Evolutionary conservation across 2,888 invertebrate genomes (phyloP), one percentile per base, ranked within the genome.

Genomic region (Pandemis heparana): DNA sequence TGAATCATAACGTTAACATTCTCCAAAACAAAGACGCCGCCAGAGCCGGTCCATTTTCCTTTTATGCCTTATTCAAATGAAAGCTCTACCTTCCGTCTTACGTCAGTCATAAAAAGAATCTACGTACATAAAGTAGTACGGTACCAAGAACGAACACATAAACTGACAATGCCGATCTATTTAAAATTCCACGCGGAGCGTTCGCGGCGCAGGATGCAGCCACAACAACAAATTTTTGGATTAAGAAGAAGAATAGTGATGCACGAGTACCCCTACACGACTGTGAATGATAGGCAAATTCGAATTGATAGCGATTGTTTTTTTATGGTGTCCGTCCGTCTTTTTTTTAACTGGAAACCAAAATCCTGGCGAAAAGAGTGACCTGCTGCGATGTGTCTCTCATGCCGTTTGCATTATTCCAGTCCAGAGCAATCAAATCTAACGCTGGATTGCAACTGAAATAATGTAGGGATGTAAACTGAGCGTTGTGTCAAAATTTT

Each of bases 31-130:
- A 70, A 74, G 73, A 69, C 69, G 72, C 59, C 67, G 70, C 16
- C 39, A 46, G 59, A 72, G 65, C 68, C 71, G 77, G 79, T 75
- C 77, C 79, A 77, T 82, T 82, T 80, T 77, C 79, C 78, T 83
- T 85, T 85, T 86, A 88, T 85, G 83, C 82, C 78, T 84, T 87
- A 88, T 88, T 88, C 86, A 88, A 88, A 88, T 87, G 82, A 81
- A 82, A 79, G 78, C 81, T 80, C 77, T 81, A 78, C 80, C 81
- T 83, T 81, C 79, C 79, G 78, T 80, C 83, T 85, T 81, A 80
- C 81, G 80, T 81, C 79, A 80, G 80, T 81, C 83, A 79, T 87
- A 87, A 88, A 84, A 85, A 81, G 82, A 80, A 81, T 82, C 79
- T 82, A 83, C 82, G 84, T 85, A 84, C 84, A 85, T 84, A 85